Evolutionary conservation across 2,797 vertebrate species (phyloP), one percentile per base, ranked within the genome.

Genomic region (Hipposideros larvatus): DNA sequence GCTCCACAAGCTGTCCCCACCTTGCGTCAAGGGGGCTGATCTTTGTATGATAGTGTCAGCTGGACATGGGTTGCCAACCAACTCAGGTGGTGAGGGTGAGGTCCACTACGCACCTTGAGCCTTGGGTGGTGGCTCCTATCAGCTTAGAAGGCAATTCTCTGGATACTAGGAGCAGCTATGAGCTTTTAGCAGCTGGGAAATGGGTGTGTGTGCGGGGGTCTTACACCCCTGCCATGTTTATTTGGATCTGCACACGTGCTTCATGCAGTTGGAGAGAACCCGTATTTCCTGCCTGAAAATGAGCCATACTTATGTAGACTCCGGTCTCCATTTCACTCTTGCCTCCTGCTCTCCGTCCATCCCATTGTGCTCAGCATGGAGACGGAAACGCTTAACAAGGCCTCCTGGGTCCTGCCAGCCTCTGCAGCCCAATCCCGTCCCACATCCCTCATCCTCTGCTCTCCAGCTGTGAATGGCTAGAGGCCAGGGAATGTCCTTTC

Each of bases 51-150:
- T 19, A 13, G 4, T 1, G 26, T 61, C 63, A 53, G 77, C 18
- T 8, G 10, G 61, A 22, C 24, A 1, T 53, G 84, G n/a, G 18
- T 63, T 28, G 22, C 21, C 7, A 3, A 22, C 14, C 26, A 51
- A 31, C 0, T 4, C 43, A 6, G 48, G 31, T 31, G 24, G 18
- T 74, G 70, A 85, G 31, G n/a, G 13, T 26, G 59, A 71, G 43
- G 4, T 4, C 0, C 21, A 11, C 22, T 14, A 48, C 55, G 1
- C 4, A 0, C 7, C 34, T 22, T 37, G 75, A 84, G 1, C 78
- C 59, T 13, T 19, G 34, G 5, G 22, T n/a, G 31, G 51, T 41
- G 61, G 14, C 55, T 59, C 13, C 16, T 2, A 14, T 63, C 31
- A 22, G 51, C 46, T 5, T 7, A 79, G 66, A 82, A 70, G 66